These are phyloP conservation scores for Drosophila rhopaloa DNA, from an alignment of 1,140 invertebrate genomes.

Conservation along the genomic window DNA sequence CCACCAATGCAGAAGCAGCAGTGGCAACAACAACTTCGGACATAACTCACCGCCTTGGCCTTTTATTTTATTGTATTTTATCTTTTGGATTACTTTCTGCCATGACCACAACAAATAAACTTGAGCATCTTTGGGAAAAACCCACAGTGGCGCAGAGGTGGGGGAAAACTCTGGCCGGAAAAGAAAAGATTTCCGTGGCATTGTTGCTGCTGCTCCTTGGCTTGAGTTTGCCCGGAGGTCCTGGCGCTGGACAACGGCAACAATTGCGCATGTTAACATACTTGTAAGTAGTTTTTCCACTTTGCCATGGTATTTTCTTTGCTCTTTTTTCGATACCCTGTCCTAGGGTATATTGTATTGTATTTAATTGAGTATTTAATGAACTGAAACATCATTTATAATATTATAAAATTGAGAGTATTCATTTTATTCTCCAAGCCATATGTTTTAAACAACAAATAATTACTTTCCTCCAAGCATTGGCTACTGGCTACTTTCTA, in stretches of 20 bases:
- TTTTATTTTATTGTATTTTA: conserved; percentile 84
- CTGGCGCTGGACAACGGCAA: conserved; percentile 52
- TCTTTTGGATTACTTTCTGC: conserved; percentile 82
- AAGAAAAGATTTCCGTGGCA: conserved; percentile 63
- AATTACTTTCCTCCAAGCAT: no score
- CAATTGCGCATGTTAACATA: conserved; percentile 83
- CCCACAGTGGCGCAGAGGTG: conserved; percentile 24
- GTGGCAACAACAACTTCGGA: conserved; percentile 23
- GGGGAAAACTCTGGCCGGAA: conserved; percentile 45
- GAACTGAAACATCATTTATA: no score
- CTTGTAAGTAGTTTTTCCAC: conserved; percentile 84
- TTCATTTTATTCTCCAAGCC: no score
- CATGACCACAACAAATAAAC: conserved; percentile 83
- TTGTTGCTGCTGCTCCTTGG: conserved; percentile 50
- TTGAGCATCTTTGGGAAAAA: conserved; percentile 73
- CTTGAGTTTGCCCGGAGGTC: conserved; percentile 56
- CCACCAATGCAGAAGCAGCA: conserved; percentile 49
- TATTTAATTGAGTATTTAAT: no score
- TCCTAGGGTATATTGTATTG: neutral
- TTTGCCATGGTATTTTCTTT: conserved; percentile 57
- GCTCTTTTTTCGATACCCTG: conserved; percentile 19
- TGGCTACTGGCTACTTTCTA: neutral
- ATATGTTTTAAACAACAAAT: no score
- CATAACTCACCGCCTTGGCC: conserved; percentile 79
- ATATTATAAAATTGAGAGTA: no score